Percentiles rank a stretch among this genome's conserved stretches.
Conservation (phyloP, 2,113 vertebrate species). For the Podarcis muralis region DNA sequence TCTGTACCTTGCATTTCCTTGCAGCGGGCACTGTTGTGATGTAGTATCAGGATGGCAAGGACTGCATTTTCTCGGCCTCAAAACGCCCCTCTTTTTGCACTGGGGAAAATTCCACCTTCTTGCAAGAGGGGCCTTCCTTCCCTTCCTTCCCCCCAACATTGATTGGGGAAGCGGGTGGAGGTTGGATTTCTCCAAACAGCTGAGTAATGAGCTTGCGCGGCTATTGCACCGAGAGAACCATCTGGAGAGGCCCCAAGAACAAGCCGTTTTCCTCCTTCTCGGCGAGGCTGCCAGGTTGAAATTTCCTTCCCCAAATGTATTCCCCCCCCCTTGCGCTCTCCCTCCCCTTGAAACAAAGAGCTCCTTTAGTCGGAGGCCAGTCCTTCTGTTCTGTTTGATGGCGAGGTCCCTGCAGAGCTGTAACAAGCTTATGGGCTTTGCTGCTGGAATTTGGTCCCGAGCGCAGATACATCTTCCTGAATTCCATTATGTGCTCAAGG, state of each 20-base stretch:
- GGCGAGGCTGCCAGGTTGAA: background rate
- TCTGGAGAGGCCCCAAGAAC: background rate
- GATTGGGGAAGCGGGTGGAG: too few relatives aligned
- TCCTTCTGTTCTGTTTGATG: background rate
- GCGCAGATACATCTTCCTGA: background rate
- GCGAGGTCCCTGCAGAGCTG: background rate
- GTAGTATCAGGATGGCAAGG: too few relatives aligned
- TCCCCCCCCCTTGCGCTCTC: too few relatives aligned
- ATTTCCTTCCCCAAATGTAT: background rate
- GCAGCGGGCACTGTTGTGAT: too few relatives aligned
- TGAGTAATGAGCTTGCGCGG: background rate
- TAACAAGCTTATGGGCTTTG: background rate
- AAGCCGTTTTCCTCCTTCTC: background rate
- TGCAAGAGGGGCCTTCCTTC: background rate
- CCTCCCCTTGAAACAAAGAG: background rate
- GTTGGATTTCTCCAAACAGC: background rate
- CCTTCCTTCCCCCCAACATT: background rate
- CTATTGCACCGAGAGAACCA: background rate
- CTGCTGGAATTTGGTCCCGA: background rate
- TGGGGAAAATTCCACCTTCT: background rate
- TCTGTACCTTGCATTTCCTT: too few relatives aligned
- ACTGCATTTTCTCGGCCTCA: too few relatives aligned
- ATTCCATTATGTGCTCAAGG: background rate
- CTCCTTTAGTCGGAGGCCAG: background rate
- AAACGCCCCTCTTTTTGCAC: too few relatives aligned